Base-by-base conservation (phyloP, 92 coral and sea anemone species). In the Paragorgia papillata region DNA sequence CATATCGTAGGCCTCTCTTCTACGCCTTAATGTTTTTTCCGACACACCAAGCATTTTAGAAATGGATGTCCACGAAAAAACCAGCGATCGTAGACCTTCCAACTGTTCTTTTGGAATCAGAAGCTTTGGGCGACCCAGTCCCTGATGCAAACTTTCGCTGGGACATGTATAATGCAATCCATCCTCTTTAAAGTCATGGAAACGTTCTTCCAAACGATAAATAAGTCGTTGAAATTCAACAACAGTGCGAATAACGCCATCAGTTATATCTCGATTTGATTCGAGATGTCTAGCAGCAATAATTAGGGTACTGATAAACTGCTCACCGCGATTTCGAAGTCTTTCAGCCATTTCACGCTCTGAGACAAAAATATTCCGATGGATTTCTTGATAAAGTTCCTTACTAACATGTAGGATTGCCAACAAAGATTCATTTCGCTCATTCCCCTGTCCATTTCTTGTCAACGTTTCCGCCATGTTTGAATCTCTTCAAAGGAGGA, bases 31-130 rank as follows among this genome's bases (percentile, higher is more conserved):
- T 34, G 82, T 51, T 67, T 55, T 48, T 74, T 82, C n/a, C 14
- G 76, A 73, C 27, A 81, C 62, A 44, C 73, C 67, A 48, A 81
- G 53, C 69, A 81, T 69, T 55, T 73, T 26, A 48, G 80, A 71
- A 40, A 69, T 76, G 18, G 67, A 19, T 7, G 14, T 41, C 83
- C 87, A 83, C 28, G 75, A 25, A 60, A 76, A 83, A 57, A 73
- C 78, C 29, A 69, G 61, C 31, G 82, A 62, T 24, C 87, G 71
- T 20, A 73, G 65, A 34, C 71, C 55, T 62, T 53, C 56, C 17
- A 73, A 28, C 57, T 81, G 61, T 20, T 34, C 44, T 41, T 43
- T 39, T 39, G 73, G 73, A 39, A 66, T 66, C 9, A 66, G 7
- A 43, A 66, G 33, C 53, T 26, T n/a, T 41, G 55, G 73, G 4